A percentile compares a stretch with the other conserved stretches of the same genome.
Evolutionary conservation across 2,797 vertebrate genomes (phyloP).

Genomic region (Sebastes diaconus): DNA sequence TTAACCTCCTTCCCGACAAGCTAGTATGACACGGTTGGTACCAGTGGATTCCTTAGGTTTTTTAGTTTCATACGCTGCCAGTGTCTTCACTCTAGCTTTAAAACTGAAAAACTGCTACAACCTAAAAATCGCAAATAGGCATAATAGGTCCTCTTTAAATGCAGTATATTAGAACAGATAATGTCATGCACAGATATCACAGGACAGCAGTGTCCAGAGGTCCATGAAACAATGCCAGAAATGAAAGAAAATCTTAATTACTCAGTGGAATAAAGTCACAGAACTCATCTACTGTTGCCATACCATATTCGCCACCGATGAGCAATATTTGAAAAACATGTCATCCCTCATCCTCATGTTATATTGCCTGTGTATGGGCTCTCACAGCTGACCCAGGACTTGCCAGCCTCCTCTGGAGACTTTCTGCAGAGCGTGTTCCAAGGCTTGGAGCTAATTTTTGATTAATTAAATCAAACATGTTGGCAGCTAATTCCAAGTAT

Average conservation of each 20-base stretch:
- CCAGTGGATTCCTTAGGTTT: too few relatives aligned
- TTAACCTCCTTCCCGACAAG: too few relatives aligned
- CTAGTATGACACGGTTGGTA: too few relatives aligned
- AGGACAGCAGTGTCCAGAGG: not conserved
- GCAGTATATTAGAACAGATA: not conserved
- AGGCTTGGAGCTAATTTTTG: conserved; percentile 78
- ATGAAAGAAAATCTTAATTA: conserved; percentile 11
- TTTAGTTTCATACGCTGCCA: too few relatives aligned
- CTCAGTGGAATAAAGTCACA: conserved; percentile 13
- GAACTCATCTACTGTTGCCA: not conserved
- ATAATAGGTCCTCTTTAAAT: not conserved
- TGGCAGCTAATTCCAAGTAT: conserved; percentile 80
- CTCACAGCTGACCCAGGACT: conserved; percentile 84
- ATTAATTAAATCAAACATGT: conserved; percentile 85
- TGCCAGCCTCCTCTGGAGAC: conserved; percentile 71
- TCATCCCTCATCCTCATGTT: conserved; percentile 38
- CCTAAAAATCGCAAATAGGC: too few relatives aligned
- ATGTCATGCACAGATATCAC: not conserved
- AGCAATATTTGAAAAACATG: conserved; percentile 46
- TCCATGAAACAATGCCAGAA: not conserved
- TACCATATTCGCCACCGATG: not conserved
- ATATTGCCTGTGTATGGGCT: conserved; percentile 50
- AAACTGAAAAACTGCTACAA: accelerated
- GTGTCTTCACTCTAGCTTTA: too few relatives aligned
- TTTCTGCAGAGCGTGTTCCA: conserved; percentile 66